A percentile compares a stretch with the other conserved stretches of the same genome.
Evolutionary conservation across 2,888 invertebrate species (phyloP).

Genomic region (Nemurella pictetii): DNA sequence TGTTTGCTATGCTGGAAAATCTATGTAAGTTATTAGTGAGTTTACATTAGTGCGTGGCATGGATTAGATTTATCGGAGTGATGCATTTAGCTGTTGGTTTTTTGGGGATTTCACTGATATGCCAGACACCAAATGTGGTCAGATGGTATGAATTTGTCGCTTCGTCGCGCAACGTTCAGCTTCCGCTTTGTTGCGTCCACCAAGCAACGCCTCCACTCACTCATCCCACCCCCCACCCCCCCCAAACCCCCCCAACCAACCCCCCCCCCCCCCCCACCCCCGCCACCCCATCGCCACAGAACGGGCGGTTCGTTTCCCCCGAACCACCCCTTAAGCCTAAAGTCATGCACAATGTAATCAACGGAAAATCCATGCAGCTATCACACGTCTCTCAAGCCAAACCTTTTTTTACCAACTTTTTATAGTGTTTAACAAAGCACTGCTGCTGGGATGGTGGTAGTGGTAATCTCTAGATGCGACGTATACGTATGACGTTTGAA

Average conservation of each 20-base stretch:
- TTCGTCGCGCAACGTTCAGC: background rate
- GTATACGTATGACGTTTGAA: too few relatives aligned
- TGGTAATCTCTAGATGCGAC: background rate
- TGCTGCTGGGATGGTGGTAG: background rate
- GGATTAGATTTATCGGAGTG: background rate
- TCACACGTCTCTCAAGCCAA: background rate
- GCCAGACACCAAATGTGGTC: conserved; percentile 12
- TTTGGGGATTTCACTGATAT: background rate
- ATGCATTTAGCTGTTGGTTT: background rate
- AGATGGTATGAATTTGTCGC: conserved; percentile 29
- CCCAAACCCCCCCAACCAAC: background rate
- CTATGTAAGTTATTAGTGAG: background rate
- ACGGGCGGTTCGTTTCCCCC: too few relatives aligned
- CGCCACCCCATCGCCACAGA: background rate
- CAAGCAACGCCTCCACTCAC: background rate
- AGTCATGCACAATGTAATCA: background rate
- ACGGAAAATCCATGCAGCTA: background rate
- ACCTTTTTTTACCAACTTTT: background rate
- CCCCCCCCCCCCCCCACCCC: background rate
- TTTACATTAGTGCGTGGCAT: too few relatives aligned
- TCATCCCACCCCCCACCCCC: background rate
- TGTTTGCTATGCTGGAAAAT: too few relatives aligned
- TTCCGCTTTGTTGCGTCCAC: conserved; percentile 25
- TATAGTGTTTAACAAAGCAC: background rate
- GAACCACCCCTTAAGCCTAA: background rate